phyloP scores from a whole-genome alignment of 2,113 vertebrate genomes.

The Phasianus colchicus region DNA sequence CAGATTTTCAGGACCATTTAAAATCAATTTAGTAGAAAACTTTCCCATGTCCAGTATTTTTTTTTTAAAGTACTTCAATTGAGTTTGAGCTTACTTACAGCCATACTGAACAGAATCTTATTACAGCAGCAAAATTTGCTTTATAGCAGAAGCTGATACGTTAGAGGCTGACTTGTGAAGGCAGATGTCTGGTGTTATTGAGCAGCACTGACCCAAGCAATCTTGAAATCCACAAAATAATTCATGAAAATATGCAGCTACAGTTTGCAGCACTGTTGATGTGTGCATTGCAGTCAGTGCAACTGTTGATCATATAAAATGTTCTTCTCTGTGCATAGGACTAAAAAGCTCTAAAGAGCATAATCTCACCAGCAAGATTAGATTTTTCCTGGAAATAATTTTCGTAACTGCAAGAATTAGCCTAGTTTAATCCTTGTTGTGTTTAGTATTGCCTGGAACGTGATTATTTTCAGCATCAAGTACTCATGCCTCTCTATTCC shows the following conservation, averaged over 20 bases:
- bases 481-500: not conserved
- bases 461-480: not conserved
- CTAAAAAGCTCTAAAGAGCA: not conserved
- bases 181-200: not conserved
- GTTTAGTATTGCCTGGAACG: not conserved
- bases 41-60: not conserved
- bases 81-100: not conserved
- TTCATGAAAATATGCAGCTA: not conserved
- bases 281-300: not conserved
- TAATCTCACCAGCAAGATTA: conserved; percentile 12
- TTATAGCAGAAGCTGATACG: not conserved
- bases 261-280: not conserved
- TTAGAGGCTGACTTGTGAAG: not conserved
- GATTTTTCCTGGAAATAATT: conserved; percentile 37
- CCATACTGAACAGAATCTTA: not conserved
- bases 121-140: not conserved
- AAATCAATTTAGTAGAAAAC: not conserved
- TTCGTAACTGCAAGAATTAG: conserved; percentile 14
- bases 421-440: not conserved
- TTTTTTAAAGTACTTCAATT: not conserved
- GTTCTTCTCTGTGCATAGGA: not conserved
- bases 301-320: not conserved
- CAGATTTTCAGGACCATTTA: not conserved
- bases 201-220: not conserved
- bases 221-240: not conserved